Evolutionary conservation across 2,113 vertebrate genomes (phyloP), one percentile per base, ranked within the genome.

Genomic region (Myxocyprinus asiaticus): DNA sequence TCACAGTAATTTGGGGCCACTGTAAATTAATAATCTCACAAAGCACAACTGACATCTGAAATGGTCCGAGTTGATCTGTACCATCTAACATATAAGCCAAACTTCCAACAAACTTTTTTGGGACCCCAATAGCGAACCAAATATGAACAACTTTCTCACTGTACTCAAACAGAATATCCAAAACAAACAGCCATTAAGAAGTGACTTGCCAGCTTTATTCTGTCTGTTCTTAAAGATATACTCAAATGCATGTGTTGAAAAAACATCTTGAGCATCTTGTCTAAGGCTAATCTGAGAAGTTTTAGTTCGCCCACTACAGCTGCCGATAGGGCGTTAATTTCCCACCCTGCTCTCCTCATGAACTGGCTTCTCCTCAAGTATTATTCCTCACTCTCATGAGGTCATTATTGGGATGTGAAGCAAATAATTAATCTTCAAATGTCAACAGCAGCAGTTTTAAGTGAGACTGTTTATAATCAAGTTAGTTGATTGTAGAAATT

Each of bases 401-500:
- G 10, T 73, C 71, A 47, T 73, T 48, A 45, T 8, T 48, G 17
- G 12, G 53, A 75, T 4, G 59, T 51, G 3, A 7, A 63, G 72
- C 4, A 56, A 9, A 48, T 17, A 15, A 45, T 79, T 58, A 65
- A 45, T 4, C 12, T 56, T 58, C 10, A 55, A 70, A 71, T 70
- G 63, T 51, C 68, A 61, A n/a, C 50, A 81, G 59, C 42, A 63
- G 55, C n/a, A 45, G 51, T 12, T 9, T 80, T 15, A 45, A 22
- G 15, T 71, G 53, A 63, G 44, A 65, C 22, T 64, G 43, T 12
- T 61, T 10, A 77, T 74, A 58, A 74, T 72, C 4, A 79, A 42
- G 51, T 79, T 65, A 82, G 69, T 42, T 66, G 59, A 71, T 77
- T 56, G 71, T 50, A 22, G 33, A 6, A 48, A 61, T 59, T 76